Base-by-base conservation (phyloP, 2,113 vertebrate species). In the Columbina picui region DNA sequence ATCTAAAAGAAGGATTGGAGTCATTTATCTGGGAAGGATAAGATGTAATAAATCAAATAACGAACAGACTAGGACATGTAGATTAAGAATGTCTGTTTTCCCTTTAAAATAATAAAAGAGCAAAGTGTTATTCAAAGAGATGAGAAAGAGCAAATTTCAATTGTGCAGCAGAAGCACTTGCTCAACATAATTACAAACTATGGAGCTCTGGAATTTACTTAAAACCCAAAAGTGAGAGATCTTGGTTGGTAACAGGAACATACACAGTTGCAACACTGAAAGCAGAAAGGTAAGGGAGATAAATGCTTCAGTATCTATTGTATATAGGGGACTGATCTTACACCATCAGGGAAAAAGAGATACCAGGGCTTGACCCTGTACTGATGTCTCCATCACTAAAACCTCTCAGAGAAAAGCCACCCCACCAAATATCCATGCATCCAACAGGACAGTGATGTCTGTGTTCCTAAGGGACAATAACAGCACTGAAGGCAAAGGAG, bases 401-500 rank as follows among this genome's bases (percentile, higher is more conserved):
- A 30, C 45, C 69, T 57, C 74, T 75, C 70, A 88, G 82, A 88
- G 87, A 82, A 9, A 71, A 79, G 53, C 29, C 34, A 60, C 71
- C 20, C 53, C 57, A 61, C 73, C 67, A 49, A 91, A 76, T 22
- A 23, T 29, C 57, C 26, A 3, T 38, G 55, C 43, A 41, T 74
- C 57, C 71, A 57, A 36, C 32, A 65, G 87, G 11, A 91, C 56
- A 94, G 84, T 47, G 45, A 50, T 12, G 70, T 38, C 93, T 83
- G 71, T 95, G 94, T 95, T 93, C 81, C 78, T 45, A 23, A 89
- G 67, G 70, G 85, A 95, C 87, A 93, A 27, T 68, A 77, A 59
- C 67, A 91, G 78, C 53, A 80, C 67, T 83, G 95, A 88, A 76
- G 61, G 81, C 71, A 83, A 73, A 90, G 78, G 87, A 95, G 82